Conservation (phyloP, 2,797 vertebrate species). For the Melanotaenia pygmaea region DNA sequence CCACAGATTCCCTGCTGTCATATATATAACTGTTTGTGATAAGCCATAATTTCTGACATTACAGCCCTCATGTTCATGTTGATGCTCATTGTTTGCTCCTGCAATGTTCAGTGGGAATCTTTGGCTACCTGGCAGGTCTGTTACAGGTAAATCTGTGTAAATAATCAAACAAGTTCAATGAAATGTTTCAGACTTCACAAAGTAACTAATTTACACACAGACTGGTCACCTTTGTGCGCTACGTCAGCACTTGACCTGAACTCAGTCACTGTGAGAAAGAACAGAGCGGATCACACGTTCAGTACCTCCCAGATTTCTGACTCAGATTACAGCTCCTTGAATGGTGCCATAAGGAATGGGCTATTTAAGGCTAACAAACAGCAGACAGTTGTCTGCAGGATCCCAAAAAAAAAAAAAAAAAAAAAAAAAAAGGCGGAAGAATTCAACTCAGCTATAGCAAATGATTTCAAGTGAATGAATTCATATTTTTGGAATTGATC, state of each 20-base stretch:
- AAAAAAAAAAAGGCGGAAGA: background rate
- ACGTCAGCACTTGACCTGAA: conserved; percentile 5
- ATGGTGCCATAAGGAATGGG: conserved; percentile 39
- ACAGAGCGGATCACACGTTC: conserved; percentile 39
- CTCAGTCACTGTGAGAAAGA: conserved; percentile 15
- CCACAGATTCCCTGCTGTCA: too few species aligned
- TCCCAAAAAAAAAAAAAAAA: too few species aligned
- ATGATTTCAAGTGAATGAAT: background rate
- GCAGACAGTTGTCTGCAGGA: conserved; percentile 28
- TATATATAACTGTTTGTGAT: background rate
- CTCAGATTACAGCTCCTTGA: conserved; percentile 67
- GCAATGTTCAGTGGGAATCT: too few species aligned
- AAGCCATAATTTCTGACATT: background rate
- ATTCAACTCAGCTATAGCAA: background rate
- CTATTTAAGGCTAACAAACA: conserved; percentile 45
- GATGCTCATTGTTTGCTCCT: background rate
- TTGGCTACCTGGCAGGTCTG: background rate
- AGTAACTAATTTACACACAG: background rate
- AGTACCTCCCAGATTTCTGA: conserved; percentile 38
- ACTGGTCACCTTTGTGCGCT: conserved; percentile 21
- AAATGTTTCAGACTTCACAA: background rate
- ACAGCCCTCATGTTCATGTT: background rate
- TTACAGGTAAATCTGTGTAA: background rate
- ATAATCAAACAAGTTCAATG: background rate
- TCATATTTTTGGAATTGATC: background rate